Evolutionary conservation across 1,140 invertebrate genomes (phyloP), one percentile per base, ranked within the genome.

Genomic region (Tigriopus japonicus): DNA sequence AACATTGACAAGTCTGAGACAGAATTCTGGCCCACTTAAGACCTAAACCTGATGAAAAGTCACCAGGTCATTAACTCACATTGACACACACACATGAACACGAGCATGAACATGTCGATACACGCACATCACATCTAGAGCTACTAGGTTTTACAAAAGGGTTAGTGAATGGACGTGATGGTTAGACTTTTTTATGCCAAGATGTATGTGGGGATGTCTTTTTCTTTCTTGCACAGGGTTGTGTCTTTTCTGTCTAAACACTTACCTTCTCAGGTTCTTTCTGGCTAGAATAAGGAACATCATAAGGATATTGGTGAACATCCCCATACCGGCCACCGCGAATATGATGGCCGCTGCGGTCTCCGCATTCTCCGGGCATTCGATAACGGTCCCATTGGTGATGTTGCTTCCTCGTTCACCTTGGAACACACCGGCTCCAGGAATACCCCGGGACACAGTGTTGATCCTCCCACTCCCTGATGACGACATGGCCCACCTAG

Each of bases 201-300:
- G n/a, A 12, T 21, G 21, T 15, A 35, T 45, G 19, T 60, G 17
- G 1, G 43, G 1, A 15, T 2, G 1, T 49, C 6, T 60, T 28
- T 35, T 35, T 35, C 9, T 35, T 35, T n/a, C n/a, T n/a, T n/a
- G n/a, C 28, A 24, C 17, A 13, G 15, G 45, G 58, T 28, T 24
- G 13, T 45, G 45, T 24, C 23, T 21, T 62, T 40, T 14, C 49
- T 35, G 35, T 42, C 19, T 41, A 43, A 14, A 15, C 21, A 21
- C 62, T 71, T 74, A 85, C 83, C 83, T 81, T 68, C 83, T 73
- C 6, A 85, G 73, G 68, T 84, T 82, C 64, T 79, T 78, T 70
- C 83, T 84, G 69, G 77, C 77, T 10, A 85, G 71, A 65, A 86
- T 58, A 42, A 58, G 55, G 55, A 58, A 58, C 55, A 58, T 58